These are phyloP conservation scores for Micropoecilia bifurca DNA, from an alignment of 2,797 vertebrate genomes.

Conservation along the genomic window DNA sequence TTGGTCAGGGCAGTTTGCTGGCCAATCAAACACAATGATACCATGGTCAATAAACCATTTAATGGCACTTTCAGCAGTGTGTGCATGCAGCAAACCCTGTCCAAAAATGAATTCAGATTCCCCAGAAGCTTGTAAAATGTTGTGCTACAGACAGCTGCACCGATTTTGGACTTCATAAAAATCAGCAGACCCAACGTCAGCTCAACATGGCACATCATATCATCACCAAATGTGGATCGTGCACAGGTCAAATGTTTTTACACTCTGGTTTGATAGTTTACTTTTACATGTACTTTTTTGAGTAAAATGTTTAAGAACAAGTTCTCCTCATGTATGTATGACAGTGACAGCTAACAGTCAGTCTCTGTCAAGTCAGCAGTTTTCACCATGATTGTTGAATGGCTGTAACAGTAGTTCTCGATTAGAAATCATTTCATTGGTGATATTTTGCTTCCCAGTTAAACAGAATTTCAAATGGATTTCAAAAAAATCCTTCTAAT, in stretches of 20 bases:
- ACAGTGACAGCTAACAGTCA: not conserved
- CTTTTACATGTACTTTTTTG: not conserved
- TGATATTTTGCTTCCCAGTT: not conserved
- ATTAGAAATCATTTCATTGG: not conserved
- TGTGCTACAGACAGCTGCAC: not conserved
- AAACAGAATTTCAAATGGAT: not conserved
- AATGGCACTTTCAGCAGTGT: not conserved
- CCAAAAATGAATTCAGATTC: not conserved
- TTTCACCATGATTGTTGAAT: not conserved
- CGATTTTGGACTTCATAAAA: not conserved
- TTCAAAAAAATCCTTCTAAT: not conserved
- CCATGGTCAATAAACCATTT: not conserved
- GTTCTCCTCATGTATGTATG: not conserved
- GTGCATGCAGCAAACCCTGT: not conserved
- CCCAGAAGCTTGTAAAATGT: not conserved
- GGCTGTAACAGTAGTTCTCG: not conserved
- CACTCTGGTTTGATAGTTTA: not conserved
- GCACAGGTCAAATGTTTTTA: not conserved
- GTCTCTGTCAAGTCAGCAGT: not conserved
- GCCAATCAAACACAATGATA: not conserved
- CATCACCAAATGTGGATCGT: not conserved
- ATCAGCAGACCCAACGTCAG: not conserved
- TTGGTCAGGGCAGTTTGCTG: not conserved
- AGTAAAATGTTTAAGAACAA: not conserved
- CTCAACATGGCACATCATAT: not conserved